Base-by-base conservation (phyloP, 2,113 vertebrate species). In the Chaetorhynchus papuensis region DNA sequence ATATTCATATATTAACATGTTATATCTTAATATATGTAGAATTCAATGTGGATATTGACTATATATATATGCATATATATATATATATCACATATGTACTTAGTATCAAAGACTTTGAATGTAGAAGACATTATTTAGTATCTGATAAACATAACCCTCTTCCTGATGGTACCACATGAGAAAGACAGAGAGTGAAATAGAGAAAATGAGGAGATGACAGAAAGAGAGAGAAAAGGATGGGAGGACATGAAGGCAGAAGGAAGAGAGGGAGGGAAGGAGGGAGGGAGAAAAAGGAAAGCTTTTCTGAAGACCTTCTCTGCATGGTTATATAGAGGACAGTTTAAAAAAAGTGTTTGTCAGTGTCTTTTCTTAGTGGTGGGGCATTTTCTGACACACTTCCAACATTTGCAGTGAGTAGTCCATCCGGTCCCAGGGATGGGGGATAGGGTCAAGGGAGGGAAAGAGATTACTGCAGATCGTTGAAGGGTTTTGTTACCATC, bases 371-470 rank as follows among this genome's bases (percentile, higher is more conserved):
- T 30, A 30, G 15, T 30, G 18, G 6, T 61, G 24, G 12, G 10
- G 65, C 28, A 2, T 45, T 81, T 92, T 77, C 31, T 81, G 42
- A 41, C 9, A 26, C 11, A 54, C 49, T 15, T 68, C 12, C 19
- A 71, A 3, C 4, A n/a, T 39, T 68, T 85, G 10, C 31, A 52
- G 12, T 13, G 20, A 35, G 12, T 27, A 20, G 12, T 35, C 7
- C 13, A 24, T 22, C 39, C 64, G 18, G 15, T 61, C 42, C 65
- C 23, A 15, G 5, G 15, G 4, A n/a, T 56, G 5, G 4, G 4
- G 7, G 1, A 54, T 8, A 47, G 6, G 4, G 2, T 39, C 6
- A 57, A 11, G 2, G 12, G n/a, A 45, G 28, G 5, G 19, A 26
- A 64, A 64, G 45, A 83, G 10, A 15, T 14, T 45, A 45, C 70